Evolutionary conservation across 2,113 vertebrate genomes (phyloP).

Genomic region (Gallinago undulata): DNA sequence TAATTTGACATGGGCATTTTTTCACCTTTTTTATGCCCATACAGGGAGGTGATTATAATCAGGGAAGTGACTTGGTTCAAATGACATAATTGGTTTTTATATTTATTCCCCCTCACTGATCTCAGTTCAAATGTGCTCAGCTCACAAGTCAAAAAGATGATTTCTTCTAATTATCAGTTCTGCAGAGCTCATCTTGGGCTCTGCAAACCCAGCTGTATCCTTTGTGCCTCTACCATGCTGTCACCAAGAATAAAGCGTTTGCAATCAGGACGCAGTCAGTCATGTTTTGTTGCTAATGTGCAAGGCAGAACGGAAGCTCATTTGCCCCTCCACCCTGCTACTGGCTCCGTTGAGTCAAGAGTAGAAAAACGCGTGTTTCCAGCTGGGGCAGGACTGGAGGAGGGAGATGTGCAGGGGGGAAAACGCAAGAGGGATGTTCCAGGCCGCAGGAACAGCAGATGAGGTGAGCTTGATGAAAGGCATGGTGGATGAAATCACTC

Average conservation of each 20-base stretch:
- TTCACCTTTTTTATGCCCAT: conserved; percentile 54
- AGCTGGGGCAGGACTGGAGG: background rate
- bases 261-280: conserved; percentile 51
- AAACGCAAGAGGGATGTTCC: background rate
- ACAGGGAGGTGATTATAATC: conserved; percentile 27
- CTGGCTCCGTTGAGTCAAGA: conserved; percentile 1
- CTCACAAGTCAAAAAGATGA: conserved; percentile 61
- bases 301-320: conserved; percentile 34
- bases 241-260: conserved; percentile 53
- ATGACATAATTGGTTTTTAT: conserved; percentile 63
- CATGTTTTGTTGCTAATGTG: conserved; percentile 34
- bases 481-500: background rate
- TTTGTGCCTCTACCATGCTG: conserved; percentile 50
- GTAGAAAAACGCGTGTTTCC: background rate
- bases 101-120: conserved; percentile 62
- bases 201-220: conserved; percentile 57
- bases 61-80: conserved; percentile 42
- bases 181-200: conserved; percentile 43
- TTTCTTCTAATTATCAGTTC: conserved; percentile 63
- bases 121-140: conserved; percentile 59
- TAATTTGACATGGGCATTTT: conserved; percentile 48
- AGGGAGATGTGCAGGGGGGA: background rate
- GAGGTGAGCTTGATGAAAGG: background rate
- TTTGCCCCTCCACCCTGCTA: background rate
- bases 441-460: background rate